Evolutionary conservation across 2,113 vertebrate genomes (phyloP).

Genomic region (Uria lomvia): DNA sequence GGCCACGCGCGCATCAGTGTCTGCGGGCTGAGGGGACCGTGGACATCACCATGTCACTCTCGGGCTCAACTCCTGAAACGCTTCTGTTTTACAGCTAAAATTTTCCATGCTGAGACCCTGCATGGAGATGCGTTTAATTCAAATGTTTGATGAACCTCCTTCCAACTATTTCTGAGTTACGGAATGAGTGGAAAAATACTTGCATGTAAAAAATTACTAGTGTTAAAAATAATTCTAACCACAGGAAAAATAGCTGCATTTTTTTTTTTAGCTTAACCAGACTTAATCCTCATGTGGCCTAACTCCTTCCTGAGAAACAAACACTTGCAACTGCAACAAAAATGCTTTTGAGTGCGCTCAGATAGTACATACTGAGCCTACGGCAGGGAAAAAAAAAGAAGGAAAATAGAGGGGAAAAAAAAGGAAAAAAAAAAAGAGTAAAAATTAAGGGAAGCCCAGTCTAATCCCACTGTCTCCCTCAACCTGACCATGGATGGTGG

Average conservation of each 20-base stretch:
- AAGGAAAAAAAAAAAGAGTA: background rate
- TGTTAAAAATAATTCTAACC: background rate
- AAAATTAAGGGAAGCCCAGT: background rate
- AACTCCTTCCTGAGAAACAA: background rate
- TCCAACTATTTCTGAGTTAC: background rate
- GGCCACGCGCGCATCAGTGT: fast-evolving
- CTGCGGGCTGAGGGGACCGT: background rate
- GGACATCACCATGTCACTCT: fast-evolving
- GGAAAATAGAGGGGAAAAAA: background rate
- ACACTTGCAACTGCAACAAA: background rate
- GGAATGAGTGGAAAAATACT: background rate
- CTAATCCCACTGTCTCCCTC: background rate
- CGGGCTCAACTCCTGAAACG: background rate
- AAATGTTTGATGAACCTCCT: background rate
- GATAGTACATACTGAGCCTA: no score
- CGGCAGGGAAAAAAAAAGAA: no score
- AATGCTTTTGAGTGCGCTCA: background rate
- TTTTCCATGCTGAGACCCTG: background rate
- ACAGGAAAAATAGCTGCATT: background rate
- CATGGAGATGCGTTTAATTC: background rate
- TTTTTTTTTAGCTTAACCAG: background rate
- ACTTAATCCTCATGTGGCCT: background rate
- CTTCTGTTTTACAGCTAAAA: background rate
- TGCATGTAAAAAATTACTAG: background rate
- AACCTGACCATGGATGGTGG: background rate